phyloP scores from a whole-genome alignment of 1,140 invertebrate species.

The Littorina saxatilis region DNA sequence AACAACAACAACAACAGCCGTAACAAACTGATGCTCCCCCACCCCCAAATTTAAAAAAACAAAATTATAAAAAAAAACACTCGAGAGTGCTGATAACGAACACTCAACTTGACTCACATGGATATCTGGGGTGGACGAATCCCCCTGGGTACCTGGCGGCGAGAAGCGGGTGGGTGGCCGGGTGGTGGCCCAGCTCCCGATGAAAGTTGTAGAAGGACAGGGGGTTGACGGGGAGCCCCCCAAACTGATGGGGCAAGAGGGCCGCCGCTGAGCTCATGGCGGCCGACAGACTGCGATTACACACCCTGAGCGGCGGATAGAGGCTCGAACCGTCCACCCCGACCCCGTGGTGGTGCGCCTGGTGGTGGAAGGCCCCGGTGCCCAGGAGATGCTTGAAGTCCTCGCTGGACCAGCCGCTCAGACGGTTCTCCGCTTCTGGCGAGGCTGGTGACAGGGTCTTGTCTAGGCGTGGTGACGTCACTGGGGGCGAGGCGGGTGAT shows the following conservation, averaged over 20 bases:
- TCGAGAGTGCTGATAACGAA: too few species aligned
- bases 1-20: too few species aligned
- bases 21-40: too few species aligned
- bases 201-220: slow-evolving; percentile 49
- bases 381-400: slow-evolving; percentile 52
- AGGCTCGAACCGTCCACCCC: slow-evolving; percentile 35
- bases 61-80: too few species aligned
- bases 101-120: too few species aligned
- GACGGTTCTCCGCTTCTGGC: slow-evolving; percentile 49
- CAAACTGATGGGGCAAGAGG: slow-evolving; percentile 41
- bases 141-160: slow-evolving; percentile 47
- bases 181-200: slow-evolving; percentile 40
- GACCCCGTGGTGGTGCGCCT: slow-evolving; percentile 2
- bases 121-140: slow-evolving; percentile 51
- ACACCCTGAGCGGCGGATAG: slow-evolving; percentile 50
- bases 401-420: slow-evolving; percentile 39
- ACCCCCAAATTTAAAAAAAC: too few species aligned
- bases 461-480: slow-evolving; percentile 26
- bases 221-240: slow-evolving; percentile 46
- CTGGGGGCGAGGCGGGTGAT: background rate
- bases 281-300: slow-evolving; percentile 45
- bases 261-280: slow-evolving; percentile 36
- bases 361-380: slow-evolving; percentile 36
- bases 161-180: slow-evolving; percentile 35
- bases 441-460: slow-evolving; percentile 41